A percentile compares a stretch with the other conserved stretches of the same genome.
These are phyloP conservation scores for Platycnemis pennipes DNA, from an alignment of 2,888 invertebrate genomes.

Conservation along the genomic window DNA sequence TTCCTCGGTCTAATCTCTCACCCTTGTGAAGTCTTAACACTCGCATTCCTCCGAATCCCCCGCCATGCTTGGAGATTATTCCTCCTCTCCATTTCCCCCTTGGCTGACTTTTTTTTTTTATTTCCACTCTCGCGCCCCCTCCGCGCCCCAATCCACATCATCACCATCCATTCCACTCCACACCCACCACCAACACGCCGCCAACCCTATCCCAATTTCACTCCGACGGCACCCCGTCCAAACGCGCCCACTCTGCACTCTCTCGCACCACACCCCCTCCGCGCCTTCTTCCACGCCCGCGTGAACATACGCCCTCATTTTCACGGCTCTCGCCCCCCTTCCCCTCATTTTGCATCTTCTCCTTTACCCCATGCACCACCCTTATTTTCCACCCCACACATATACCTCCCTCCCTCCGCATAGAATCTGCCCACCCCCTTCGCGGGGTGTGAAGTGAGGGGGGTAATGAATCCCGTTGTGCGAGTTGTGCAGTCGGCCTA, in stretches of 20 bases:
- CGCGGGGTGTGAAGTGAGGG: neutral
- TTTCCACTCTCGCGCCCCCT: slow-evolving; percentile 51
- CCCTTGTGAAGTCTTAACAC: neutral
- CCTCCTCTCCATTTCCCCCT: neutral
- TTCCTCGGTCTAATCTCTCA: neutral
- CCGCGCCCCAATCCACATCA: slow-evolving; percentile 37
- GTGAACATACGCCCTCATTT: neutral
- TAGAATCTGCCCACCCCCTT: neutral
- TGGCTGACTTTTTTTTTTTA: slow-evolving; percentile 33
- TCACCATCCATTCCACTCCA: slow-evolving; percentile 45
- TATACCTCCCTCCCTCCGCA: neutral
- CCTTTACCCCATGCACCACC: neutral
- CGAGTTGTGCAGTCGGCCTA: neutral
- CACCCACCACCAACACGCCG: slow-evolving; percentile 13
- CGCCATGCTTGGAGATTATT: neutral
- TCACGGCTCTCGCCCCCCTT: neutral
- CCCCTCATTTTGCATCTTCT: neutral
- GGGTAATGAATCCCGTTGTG: neutral
- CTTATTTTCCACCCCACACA: neutral
- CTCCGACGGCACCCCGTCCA: neutral
- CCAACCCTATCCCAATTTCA: neutral
- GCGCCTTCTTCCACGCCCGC: neutral
- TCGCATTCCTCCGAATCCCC: neutral
- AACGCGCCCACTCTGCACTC: neutral
- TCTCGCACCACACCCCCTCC: neutral